Conservation (phyloP, 2,797 vertebrate species). For the Oreochromis grahami region DNA sequence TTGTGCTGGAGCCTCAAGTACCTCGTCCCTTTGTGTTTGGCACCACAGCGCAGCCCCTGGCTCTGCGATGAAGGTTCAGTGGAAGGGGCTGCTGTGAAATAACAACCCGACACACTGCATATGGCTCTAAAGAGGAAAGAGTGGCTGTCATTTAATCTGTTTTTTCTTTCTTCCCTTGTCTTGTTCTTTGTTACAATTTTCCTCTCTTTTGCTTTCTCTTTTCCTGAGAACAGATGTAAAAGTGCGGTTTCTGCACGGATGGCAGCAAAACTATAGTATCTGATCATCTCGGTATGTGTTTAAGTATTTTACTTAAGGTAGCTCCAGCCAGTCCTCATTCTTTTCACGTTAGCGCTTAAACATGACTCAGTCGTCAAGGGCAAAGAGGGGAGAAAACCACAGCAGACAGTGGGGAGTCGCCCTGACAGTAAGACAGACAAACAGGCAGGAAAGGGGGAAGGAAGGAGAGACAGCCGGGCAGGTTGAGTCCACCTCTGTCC, state of each 20-base stretch:
- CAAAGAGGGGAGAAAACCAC: slow-evolving; percentile 36
- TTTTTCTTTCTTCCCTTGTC: background rate
- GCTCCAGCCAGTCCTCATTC: slow-evolving; percentile 19
- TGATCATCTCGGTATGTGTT: slow-evolving; percentile 5
- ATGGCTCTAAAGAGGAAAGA: background rate
- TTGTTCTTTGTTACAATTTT: background rate
- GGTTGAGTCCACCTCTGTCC: slow-evolving; percentile 42
- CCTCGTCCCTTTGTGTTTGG: slow-evolving; percentile 7
- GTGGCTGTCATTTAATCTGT: background rate
- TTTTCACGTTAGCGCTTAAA: slow-evolving; percentile 11
- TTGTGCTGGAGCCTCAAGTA: background rate
- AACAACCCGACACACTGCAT: background rate
- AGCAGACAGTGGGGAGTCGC: slow-evolving; percentile 59
- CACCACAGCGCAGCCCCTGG: slow-evolving; percentile 19
- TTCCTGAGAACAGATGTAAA: background rate
- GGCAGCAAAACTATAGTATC: background rate
- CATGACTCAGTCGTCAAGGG: slow-evolving; percentile 41
- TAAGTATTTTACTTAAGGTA: slow-evolving; percentile 27
- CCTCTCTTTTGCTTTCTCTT: background rate
- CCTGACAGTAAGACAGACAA: slow-evolving; percentile 44
- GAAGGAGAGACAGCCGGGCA: slow-evolving; percentile 20
- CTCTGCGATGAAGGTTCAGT: background rate
- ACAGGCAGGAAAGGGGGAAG: background rate
- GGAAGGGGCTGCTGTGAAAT: slow-evolving; percentile 4
- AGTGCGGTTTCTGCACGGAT: background rate